phyloP scores from a whole-genome alignment of 2,888 invertebrate genomes.

The Geotrupes spiniger region DNA sequence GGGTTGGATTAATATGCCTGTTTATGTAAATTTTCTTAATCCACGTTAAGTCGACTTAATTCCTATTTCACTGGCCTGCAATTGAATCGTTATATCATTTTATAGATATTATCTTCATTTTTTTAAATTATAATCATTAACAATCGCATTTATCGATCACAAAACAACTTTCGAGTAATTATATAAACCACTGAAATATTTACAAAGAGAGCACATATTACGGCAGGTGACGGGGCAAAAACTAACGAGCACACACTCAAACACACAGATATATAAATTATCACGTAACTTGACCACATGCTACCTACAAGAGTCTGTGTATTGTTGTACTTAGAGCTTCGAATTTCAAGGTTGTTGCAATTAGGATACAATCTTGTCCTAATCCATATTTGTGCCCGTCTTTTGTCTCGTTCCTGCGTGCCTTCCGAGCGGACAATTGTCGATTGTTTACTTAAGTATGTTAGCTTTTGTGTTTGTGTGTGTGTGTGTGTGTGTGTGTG shows the following conservation, averaged over 20 bases:
- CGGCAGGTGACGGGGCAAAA: conserved; percentile 20
- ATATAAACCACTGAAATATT: too few species aligned
- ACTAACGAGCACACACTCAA: conserved; percentile 28
- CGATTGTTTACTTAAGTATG: conserved; percentile 27
- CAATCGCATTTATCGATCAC: too few species aligned
- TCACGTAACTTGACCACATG: conserved; percentile 29
- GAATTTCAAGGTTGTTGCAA: conserved; percentile 30
- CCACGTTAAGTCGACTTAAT: too few species aligned
- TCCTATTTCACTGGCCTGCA: too few species aligned
- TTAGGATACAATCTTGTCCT: conserved; percentile 22
- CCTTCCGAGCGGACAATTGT: conserved; percentile 17
- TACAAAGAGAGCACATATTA: conserved; percentile 4
- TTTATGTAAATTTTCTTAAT: too few species aligned
- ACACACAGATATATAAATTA: conserved; percentile 32
- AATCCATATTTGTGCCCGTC: conserved; percentile 8
- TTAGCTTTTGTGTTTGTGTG: conserved; percentile 21
- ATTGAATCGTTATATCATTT: too few species aligned
- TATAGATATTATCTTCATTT: too few species aligned
- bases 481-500: too few species aligned
- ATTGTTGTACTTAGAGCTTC: conserved; percentile 32
- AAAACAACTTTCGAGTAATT: too few species aligned
- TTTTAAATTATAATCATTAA: too few species aligned
- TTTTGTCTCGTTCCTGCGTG: conserved; percentile 10
- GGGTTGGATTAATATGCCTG: too few species aligned
- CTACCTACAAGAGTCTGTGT: conserved; percentile 25